These are phyloP conservation scores for Eciton burchellii DNA, from an alignment of 1,140 invertebrate genomes.

Conservation along the genomic window DNA sequence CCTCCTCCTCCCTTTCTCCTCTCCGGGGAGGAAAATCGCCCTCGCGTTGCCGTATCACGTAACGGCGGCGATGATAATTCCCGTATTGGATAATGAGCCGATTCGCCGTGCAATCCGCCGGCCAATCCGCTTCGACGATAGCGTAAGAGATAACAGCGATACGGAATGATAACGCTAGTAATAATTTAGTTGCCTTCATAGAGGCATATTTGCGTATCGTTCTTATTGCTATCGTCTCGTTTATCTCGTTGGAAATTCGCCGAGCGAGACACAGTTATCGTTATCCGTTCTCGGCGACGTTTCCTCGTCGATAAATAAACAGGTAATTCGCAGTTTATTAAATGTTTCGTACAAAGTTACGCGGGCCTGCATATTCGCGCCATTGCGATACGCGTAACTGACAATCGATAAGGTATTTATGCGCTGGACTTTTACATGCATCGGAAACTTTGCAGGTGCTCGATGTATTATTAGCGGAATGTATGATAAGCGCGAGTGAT, in stretches of 20 bases:
- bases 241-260: slow-evolving; percentile 65
- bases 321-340: slow-evolving; percentile 33
- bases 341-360: slow-evolving; percentile 65
- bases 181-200: slow-evolving; percentile 66
- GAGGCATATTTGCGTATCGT: slow-evolving; percentile 39
- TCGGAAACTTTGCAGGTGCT: neutral
- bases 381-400: neutral
- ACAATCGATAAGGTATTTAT: slow-evolving; percentile 37
- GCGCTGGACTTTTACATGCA: neutral
- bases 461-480: neutral
- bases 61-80: slow-evolving; percentile 55
- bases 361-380: slow-evolving; percentile 3
- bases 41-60: slow-evolving; percentile 17
- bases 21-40: slow-evolving; percentile 42
- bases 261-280: slow-evolving; percentile 57
- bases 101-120: slow-evolving; percentile 62
- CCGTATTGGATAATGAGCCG: slow-evolving; percentile 65
- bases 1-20: too few relatives aligned
- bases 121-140: slow-evolving; percentile 43
- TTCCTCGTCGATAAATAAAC: neutral
- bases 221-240: slow-evolving; percentile 71
- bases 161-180: slow-evolving; percentile 66
- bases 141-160: slow-evolving; percentile 69
- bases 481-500: neutral
- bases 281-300: slow-evolving; percentile 2